These are phyloP conservation scores for Leptinotarsa haldemani DNA, from an alignment of 2,888 invertebrate genomes.

Conservation along the genomic window DNA sequence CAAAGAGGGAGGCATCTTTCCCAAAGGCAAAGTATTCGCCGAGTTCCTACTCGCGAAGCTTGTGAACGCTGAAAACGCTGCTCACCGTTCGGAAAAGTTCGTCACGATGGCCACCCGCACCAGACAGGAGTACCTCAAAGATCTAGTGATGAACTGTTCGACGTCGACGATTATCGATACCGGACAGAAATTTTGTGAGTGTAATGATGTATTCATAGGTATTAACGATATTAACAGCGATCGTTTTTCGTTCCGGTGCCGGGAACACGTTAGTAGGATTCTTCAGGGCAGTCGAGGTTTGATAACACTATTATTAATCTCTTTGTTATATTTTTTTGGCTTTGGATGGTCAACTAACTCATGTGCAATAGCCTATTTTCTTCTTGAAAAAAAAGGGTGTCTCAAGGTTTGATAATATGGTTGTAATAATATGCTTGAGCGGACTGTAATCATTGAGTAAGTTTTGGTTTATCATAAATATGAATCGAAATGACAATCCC, in stretches of 20 bases:
- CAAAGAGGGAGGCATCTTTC: slow-evolving; percentile 86
- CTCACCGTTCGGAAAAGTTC: slow-evolving; percentile 95
- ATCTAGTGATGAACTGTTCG: slow-evolving; percentile 86
- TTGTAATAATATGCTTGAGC: too few species aligned
- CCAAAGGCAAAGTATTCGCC: slow-evolving; percentile 92
- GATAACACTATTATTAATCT: too few species aligned
- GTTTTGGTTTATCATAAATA: too few species aligned
- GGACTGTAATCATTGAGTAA: too few species aligned
- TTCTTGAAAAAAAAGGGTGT: too few species aligned
- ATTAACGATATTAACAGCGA: slow-evolving; percentile 21
- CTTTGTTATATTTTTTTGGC: too few species aligned
- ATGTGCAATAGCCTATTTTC: too few species aligned
- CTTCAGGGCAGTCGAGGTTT: slow-evolving; percentile 1
- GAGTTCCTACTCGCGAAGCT: slow-evolving; percentile 95
- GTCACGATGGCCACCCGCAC: slow-evolving; percentile 97
- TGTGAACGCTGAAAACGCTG: slow-evolving; percentile 96
- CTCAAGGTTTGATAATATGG: too few species aligned
- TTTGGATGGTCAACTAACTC: too few species aligned
- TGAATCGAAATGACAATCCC: too few species aligned
- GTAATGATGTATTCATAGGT: slow-evolving; percentile 39
- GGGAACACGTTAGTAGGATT: slow-evolving; percentile 32
- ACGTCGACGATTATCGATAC: slow-evolving; percentile 85
- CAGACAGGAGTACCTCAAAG: slow-evolving; percentile 94
- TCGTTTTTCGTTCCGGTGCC: slow-evolving; percentile 29
- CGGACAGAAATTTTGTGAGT: slow-evolving; percentile 88